A percentile compares a stretch with the other conserved stretches of the same genome.
phyloP scores from a whole-genome alignment of 2,888 invertebrate genomes.

The Smittia sp. region DNA sequence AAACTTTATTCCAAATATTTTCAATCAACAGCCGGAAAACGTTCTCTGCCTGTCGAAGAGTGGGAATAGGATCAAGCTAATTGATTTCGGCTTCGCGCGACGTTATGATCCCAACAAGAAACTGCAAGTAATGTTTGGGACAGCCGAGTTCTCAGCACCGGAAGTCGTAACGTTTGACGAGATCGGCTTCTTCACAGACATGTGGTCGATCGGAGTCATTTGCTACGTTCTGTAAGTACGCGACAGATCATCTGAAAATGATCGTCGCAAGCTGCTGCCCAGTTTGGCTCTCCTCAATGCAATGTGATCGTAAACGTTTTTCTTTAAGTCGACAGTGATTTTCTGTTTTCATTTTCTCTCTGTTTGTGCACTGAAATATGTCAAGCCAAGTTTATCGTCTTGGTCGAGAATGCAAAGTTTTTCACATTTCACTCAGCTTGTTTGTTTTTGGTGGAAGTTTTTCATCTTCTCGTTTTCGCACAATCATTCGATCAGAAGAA shows the following conservation, averaged over 20 bases:
- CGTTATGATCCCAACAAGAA: constrained; percentile 83
- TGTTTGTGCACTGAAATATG: not conserved
- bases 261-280: not conserved
- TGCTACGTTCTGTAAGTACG: constrained; percentile 88
- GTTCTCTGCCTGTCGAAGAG: constrained; percentile 87
- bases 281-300: constrained; percentile 10
- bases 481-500: not conserved
- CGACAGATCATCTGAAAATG: not conserved
- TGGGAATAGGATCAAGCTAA: constrained; percentile 93
- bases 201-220: constrained; percentile 96
- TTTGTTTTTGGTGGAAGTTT: not conserved
- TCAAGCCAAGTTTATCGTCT: constrained; percentile 37
- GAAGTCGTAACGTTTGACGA: constrained; percentile 81
- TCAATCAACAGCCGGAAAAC: constrained; percentile 79
- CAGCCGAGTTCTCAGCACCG: constrained; percentile 93
- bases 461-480: not conserved
- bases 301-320: constrained; percentile 14
- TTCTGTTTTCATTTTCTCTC: constrained; percentile 9
- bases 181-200: constrained; percentile 87
- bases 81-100: constrained; percentile 91
- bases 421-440: not conserved
- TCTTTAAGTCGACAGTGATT: not conserved
- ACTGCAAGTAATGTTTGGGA: constrained; percentile 78
- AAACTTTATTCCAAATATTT: constrained; percentile 42
- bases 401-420: not conserved